Evolutionary conservation across 2,797 vertebrate species (phyloP), one percentile per base, ranked within the genome.

Genomic region (Sandelia bainsii): DNA sequence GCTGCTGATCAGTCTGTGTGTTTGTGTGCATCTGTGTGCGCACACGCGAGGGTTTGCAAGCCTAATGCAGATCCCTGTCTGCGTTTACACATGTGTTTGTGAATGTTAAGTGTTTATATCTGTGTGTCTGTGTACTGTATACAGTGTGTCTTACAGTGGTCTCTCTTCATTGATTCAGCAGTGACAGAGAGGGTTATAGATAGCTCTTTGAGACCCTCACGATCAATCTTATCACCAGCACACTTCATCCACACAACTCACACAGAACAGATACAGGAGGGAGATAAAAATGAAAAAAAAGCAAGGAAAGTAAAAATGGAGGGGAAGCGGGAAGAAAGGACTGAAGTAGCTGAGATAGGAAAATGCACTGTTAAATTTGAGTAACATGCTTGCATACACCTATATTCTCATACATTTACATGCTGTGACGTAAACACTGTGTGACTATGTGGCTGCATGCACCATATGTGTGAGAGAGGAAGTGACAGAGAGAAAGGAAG

Each of bases 181-280:
- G 72, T 83, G 87, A 83, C 84, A 81, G 86, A 76, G 59, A 8
- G 62, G 62, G 87, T 83, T 86, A 84, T 78, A 90, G 89, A 89
- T 85, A 81, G 80, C 81, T 80, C 85, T 79, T 51, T 80, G 78
- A 83, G 71, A 78, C 79, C 72, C 68, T 82, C 19, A 9, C 42
- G 27, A 86, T 89, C 89, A 87, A 77, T 90, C 87, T 89, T 79
- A 87, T 89, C 85, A 57, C 50, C 5, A 23, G 19, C 71, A 66
- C 73, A 78, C 85, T 89, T 88, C 86, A 81, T 81, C 53, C 67
- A 81, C 66, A 60, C 58, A 68, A 42, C 65, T 79, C 63, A 54
- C 64, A 63, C 3, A 66, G 59, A 75, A 46, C 27, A 76, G 49
- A 49, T 37, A 48, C 37, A 56, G 14, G 49, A 22, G 8, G 11